phyloP scores from a whole-genome alignment of 2,113 vertebrate species.

The Pogonocichla stellata region DNA sequence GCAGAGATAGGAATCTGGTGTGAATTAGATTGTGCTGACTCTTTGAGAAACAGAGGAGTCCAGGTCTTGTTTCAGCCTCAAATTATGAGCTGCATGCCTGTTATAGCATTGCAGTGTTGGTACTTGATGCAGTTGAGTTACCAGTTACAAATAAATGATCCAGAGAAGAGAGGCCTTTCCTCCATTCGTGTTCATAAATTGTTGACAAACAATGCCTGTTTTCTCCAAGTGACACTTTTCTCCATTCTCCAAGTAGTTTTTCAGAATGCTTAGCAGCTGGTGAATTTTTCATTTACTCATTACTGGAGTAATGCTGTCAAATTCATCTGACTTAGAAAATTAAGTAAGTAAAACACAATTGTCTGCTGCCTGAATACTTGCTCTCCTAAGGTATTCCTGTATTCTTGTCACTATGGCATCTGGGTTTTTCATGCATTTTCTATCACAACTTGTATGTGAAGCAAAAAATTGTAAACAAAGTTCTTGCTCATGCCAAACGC shows the following conservation, averaged over 20 bases:
- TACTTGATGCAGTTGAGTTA: not conserved
- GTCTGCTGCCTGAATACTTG: not conserved
- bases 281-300: not conserved
- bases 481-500: not conserved
- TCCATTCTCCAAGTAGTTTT: not conserved
- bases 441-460: not conserved
- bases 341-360: not conserved
- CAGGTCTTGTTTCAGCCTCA: not conserved
- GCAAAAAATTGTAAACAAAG: not conserved
- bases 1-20: not conserved
- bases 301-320: not conserved
- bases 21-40: conserved; percentile 15
- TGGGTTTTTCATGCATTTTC: not conserved
- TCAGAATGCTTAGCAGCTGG: not conserved
- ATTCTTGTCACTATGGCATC: not conserved
- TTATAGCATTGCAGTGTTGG: not conserved
- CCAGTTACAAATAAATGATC: not conserved
- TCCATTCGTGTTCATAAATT: not conserved
- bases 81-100: not conserved
- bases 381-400: not conserved
- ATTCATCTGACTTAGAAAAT: not conserved
- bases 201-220: not conserved
- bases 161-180: not conserved
- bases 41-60: not conserved
- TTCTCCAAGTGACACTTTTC: not conserved